phyloP scores from a whole-genome alignment of 2,113 vertebrate genomes.

The Chloropsis cyanopogon region DNA sequence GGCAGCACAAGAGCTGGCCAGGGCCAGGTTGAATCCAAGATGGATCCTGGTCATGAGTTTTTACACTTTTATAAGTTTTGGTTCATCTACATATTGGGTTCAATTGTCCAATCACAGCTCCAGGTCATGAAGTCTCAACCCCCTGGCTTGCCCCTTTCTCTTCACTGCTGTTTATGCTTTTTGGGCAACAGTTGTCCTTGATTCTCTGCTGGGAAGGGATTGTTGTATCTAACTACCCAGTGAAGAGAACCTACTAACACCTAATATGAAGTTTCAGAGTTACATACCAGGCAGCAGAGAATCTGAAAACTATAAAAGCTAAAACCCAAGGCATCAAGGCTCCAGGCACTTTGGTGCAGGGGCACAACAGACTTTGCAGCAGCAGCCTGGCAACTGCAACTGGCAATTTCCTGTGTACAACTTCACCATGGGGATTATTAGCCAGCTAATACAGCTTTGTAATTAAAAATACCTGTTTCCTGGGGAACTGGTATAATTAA shows the following conservation, averaged over 20 bases:
- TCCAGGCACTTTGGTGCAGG: background rate
- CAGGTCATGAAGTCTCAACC: background rate
- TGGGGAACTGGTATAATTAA: background rate
- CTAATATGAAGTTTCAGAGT: background rate
- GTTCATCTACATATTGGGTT: background rate
- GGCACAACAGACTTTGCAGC: background rate
- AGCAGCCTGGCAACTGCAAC: background rate
- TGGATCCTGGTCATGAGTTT: background rate
- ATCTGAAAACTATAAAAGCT: background rate
- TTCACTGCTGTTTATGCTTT: background rate
- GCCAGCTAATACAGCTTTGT: background rate
- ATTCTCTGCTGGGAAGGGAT: background rate
- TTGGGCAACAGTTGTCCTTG: background rate
- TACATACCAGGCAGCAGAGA: background rate
- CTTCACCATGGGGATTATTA: background rate
- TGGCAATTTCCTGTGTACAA: background rate
- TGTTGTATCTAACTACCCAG: background rate
- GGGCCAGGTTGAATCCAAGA: background rate
- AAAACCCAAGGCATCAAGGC: background rate
- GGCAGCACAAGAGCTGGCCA: background rate
- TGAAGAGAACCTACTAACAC: background rate
- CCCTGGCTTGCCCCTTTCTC: background rate
- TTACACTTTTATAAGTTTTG: background rate
- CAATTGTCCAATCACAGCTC: background rate
- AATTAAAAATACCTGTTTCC: background rate